Base-by-base conservation (phyloP, 2,888 invertebrate genomes). In the Callimorpha dominula region DNA sequence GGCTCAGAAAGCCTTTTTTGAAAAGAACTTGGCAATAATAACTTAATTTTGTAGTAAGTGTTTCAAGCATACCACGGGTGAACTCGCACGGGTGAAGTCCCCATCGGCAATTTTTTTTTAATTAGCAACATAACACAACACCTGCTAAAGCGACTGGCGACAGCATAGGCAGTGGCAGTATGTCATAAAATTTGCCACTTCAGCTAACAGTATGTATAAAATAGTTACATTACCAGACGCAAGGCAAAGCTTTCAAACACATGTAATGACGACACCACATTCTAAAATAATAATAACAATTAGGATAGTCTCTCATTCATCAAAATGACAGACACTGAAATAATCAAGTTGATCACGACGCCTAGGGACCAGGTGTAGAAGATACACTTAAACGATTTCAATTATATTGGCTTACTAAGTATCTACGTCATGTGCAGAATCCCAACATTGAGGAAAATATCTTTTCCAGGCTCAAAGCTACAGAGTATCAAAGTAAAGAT, bases 321-420 rank as follows among this genome's bases (percentile, higher is more conserved):
- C 65, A 65, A 50, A 31, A 50, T 17, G 50, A 31, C 6, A 50
- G 50, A 17, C 65, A 40, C 65, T 50, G 4, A 14, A 65, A 50
- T 50, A 15, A 31, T 31, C 40, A 62, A 50, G 49, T 62, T 62
- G 40, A 50, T 69, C n/a, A 69, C n/a, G 17, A 43, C 5, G 20
- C 54, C n/a, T 15, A 42, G 20, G 12, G 15, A 40, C 43, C 68
- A 68, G 68, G 68, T 68, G 68, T 68, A 54, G 42, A 46, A 49
- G 15, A 49, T 49, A 31, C 31, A 57, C 43, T 57, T 57, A 68
- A 68, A 68, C 68, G 46, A 62, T 68, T 62, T 49, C 46, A n/a
- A 4, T 57, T 43, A 46, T 20, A 68, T 57, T 68, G 43, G 57
- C 42, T 54, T 57, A 54, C 68, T 57, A 57, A 68, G 54, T 20